These are phyloP conservation scores for Oscheius onirici DNA, from an alignment of 2,888 invertebrate species.

Conservation along the genomic window DNA sequence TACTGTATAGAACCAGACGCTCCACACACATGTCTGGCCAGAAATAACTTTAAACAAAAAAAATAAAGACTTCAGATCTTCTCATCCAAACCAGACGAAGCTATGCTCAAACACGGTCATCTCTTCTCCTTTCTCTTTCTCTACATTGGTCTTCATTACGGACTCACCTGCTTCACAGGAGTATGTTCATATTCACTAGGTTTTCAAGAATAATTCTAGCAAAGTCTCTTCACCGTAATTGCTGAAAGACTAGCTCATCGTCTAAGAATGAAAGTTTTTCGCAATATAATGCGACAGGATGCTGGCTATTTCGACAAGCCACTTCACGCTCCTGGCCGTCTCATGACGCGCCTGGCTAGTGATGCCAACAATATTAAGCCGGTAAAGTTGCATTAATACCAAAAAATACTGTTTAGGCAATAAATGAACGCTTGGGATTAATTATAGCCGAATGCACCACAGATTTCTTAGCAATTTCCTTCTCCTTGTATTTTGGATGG, in stretches of 20 bases:
- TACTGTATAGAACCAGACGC: no score
- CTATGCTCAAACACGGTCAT: neutral
- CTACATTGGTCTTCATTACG: neutral
- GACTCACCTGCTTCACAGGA: neutral
- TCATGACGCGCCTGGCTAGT: constrained; percentile 72
- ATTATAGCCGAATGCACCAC: constrained; percentile 72
- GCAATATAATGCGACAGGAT: constrained; percentile 71
- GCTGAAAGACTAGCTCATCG: constrained; percentile 70
- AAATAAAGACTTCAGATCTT: neutral
- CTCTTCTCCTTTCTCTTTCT: neutral
- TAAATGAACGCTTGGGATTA: constrained; percentile 72
- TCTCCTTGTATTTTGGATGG: constrained; percentile 74
- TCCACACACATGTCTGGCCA: no score
- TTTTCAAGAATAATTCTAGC: constrained; percentile 42
- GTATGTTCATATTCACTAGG: neutral
- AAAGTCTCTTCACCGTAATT: constrained; percentile 66
- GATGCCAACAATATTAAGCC: constrained; percentile 73
- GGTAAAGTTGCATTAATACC: constrained; percentile 60
- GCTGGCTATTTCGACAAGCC: constrained; percentile 74
- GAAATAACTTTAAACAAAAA: neutral
- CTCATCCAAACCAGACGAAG: neutral
- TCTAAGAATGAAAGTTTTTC: constrained; percentile 72
- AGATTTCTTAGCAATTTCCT: constrained; percentile 71
- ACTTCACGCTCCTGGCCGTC: constrained; percentile 71
- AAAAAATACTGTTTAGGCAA: constrained; percentile 66